Evolutionary conservation across 1,140 invertebrate species (phyloP), one percentile per base, ranked within the genome.

Genomic region (Tetramorium simillimum): DNA sequence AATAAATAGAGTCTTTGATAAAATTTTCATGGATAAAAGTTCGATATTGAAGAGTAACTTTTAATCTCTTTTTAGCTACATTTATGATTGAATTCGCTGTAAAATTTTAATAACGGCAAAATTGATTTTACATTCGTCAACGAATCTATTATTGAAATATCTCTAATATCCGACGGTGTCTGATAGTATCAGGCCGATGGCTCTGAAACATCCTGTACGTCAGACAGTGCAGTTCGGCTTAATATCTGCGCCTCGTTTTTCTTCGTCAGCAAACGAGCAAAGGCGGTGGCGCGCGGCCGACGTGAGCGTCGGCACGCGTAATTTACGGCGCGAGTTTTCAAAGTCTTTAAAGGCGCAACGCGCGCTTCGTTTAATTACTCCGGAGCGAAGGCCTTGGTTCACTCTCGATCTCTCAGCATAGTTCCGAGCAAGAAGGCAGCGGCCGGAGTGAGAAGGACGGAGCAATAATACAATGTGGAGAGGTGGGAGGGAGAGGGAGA

Each of bases 351-450:
- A 88, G 73, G 73, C 81, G 46, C 69, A 58, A 72, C 86, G 75
- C 86, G 75, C 49, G 65, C 86, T 75, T 51, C 87, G 69, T 89
- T 89, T 89, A 88, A 89, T 89, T 89, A 89, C 82, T 89, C 82
- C 53, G 16, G 62, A 28, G 21, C 70, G 85, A 40, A 72, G 21
- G 9, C 33, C 40, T 33, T 51, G 63, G 18, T 21, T 62, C 72
- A 63, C 80, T 62, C 72, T 65, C 80, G 65, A 78, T 73, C 73
- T 37, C 62, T 18, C 53, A 72, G 72, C 63, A 86, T 85, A 85
- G 84, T 88, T 87, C 51, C 76, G 24, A 37, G 24, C 37, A 14
- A 51, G 67, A n/a, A 53, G 51, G 24, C 14, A 33, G 33, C 4
- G 33, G 33, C 3, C 33, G 37, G 18, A 37, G 28, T 2, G 69